Percentiles rank a stretch among this genome's conserved stretches.
Evolutionary conservation across 1,140 invertebrate genomes (phyloP).

Genomic region (Euwallacea similis): DNA sequence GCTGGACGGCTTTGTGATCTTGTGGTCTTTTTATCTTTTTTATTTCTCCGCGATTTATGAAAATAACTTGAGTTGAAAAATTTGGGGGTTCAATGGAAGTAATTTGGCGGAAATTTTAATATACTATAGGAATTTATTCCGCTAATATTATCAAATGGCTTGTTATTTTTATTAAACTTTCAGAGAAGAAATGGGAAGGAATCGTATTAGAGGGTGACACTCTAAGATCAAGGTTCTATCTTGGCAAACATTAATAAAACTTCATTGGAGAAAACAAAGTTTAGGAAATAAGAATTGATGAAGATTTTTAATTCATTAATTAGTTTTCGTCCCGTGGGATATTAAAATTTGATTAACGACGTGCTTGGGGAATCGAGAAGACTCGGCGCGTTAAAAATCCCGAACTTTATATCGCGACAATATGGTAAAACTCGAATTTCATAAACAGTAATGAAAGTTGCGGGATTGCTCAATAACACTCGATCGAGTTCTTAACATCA

Average conservation of each 20-base stretch:
- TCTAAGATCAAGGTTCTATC: neutral
- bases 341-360: slow-evolving; percentile 26
- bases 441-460: slow-evolving; percentile 17
- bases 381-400: neutral
- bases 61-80: neutral
- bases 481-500: slow-evolving; percentile 14
- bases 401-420: slow-evolving; percentile 3
- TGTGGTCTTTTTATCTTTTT: neutral
- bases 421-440: neutral
- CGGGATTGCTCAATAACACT: slow-evolving; percentile 15
- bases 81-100: neutral
- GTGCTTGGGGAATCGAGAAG: no score
- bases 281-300: slow-evolving; percentile 20
- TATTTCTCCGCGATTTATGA: neutral
- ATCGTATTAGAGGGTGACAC: neutral
- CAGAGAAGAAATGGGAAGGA: neutral
- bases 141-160: neutral
- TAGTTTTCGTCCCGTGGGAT: slow-evolving; percentile 24
- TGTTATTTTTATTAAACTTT: neutral
- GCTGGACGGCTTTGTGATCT: neutral
- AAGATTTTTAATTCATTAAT: slow-evolving; percentile 26
- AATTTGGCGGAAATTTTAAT: slow-evolving; percentile 12
- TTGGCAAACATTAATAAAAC: slow-evolving; percentile 9
- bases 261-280: slow-evolving; percentile 20
- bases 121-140: neutral